Evolutionary conservation across 2,888 invertebrate genomes (phyloP).

Genomic region (Nymphalis polychloros): DNA sequence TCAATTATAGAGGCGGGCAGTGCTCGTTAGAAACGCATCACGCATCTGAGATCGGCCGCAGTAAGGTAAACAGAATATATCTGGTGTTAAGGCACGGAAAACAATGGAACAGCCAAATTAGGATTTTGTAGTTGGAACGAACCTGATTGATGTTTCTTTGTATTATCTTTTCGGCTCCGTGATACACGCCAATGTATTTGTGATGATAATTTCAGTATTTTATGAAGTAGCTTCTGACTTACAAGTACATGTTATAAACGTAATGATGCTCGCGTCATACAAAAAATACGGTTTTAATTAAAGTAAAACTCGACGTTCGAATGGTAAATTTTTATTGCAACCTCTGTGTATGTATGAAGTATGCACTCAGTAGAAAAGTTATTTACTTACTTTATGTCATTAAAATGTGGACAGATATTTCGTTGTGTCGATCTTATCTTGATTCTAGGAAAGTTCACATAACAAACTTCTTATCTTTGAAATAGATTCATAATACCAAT

Average conservation of each 20-base stretch:
- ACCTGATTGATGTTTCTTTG: constrained; percentile 43
- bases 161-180: constrained; percentile 33
- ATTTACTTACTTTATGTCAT: not conserved
- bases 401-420: not conserved
- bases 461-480: not conserved
- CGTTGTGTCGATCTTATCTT: not conserved
- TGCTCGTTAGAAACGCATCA: constrained; percentile 81
- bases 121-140: constrained; percentile 53
- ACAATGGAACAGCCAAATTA: constrained; percentile 78
- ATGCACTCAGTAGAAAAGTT: not conserved
- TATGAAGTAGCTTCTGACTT: constrained; percentile 26
- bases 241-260: constrained; percentile 21
- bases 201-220: constrained; percentile 35
- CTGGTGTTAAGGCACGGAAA: constrained; percentile 71
- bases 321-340: constrained; percentile 20
- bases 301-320: constrained; percentile 6
- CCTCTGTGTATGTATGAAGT: not conserved
- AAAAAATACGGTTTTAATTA: constrained; percentile 23
- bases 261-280: constrained; percentile 14
- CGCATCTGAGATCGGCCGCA: constrained; percentile 77
- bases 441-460: not conserved
- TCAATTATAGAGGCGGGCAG: constrained; percentile 73
- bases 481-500: constrained; percentile 48
- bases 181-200: constrained; percentile 38
- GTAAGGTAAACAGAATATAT: constrained; percentile 73